phyloP scores from a whole-genome alignment of 1,140 invertebrate genomes.

The Ostrea edulis region DNA sequence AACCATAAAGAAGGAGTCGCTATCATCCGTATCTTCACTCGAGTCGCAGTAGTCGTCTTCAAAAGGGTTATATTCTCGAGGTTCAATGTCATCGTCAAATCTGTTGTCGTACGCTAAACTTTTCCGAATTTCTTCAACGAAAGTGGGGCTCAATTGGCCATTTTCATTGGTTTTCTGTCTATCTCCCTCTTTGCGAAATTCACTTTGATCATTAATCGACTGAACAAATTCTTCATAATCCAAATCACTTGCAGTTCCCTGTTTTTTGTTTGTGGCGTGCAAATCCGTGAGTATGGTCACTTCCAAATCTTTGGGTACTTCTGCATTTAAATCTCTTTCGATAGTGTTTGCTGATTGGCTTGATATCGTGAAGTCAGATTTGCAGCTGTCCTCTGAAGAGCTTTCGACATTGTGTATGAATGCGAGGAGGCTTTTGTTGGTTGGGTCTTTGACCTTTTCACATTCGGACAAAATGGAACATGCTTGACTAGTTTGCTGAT shows the following conservation, averaged over 20 bases:
- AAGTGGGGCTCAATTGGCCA: neutral
- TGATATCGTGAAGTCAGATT: neutral
- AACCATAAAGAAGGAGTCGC: constrained; percentile 56
- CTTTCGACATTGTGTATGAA: constrained; percentile 35
- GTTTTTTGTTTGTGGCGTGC: neutral
- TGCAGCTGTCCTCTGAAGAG: constrained; percentile 16
- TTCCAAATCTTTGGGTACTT: constrained; percentile 21
- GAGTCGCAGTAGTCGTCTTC: constrained; percentile 55
- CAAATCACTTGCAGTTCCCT: constrained; percentile 20
- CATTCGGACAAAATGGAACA: neutral
- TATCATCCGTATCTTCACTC: constrained; percentile 40
- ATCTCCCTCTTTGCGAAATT: neutral
- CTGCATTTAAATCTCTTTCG: constrained; percentile 1
- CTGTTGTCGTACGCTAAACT: neutral
- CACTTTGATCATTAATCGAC: constrained; percentile 14
- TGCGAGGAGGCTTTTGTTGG: neutral
- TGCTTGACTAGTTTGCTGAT: neutral
- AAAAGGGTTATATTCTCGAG: constrained; percentile 57
- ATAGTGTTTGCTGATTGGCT: neutral
- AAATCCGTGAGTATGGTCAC: neutral
- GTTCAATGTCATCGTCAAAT: constrained; percentile 51
- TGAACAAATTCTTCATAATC: constrained; percentile 26
- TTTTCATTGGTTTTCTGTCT: neutral
- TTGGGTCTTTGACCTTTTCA: constrained; percentile 27
- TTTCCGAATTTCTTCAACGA: neutral